A percentile compares a stretch with the other conserved stretches of the same genome.
Evolutionary conservation across 2,113 vertebrate genomes (phyloP).

Genomic region (Aix galericulata): DNA sequence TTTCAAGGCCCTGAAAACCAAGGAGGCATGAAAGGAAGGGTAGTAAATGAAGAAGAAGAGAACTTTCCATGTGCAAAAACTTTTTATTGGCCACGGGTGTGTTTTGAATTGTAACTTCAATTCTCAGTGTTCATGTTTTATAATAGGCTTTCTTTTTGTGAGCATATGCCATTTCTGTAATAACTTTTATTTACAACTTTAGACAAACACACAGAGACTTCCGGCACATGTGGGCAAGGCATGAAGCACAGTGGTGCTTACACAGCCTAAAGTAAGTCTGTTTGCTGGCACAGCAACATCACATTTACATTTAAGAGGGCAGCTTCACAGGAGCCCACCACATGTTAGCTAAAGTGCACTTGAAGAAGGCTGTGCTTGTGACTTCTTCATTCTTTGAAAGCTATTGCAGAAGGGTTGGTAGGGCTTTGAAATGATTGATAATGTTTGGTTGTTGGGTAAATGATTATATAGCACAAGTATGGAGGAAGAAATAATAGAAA

Average conservation of each 20-base stretch:
- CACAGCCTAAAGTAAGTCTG: neutral
- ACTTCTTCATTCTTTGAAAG: neutral
- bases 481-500: neutral
- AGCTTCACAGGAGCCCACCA: neutral
- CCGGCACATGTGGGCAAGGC: neutral
- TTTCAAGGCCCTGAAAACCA: neutral
- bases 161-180: neutral
- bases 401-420: neutral
- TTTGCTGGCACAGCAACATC: neutral
- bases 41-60: neutral
- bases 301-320: neutral
- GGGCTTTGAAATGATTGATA: neutral
- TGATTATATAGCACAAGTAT: neutral
- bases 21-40: neutral
- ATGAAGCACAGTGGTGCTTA: neutral
- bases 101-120: neutral
- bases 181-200: neutral
- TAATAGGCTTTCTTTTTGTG: neutral
- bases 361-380: neutral
- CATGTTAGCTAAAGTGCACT: neutral
- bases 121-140: neutral
- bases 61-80: neutral
- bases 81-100: neutral
- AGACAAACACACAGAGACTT: neutral
- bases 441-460: neutral